Conservation (phyloP, 2,797 vertebrate species). For the Lagocephalus sceleratus region DNA sequence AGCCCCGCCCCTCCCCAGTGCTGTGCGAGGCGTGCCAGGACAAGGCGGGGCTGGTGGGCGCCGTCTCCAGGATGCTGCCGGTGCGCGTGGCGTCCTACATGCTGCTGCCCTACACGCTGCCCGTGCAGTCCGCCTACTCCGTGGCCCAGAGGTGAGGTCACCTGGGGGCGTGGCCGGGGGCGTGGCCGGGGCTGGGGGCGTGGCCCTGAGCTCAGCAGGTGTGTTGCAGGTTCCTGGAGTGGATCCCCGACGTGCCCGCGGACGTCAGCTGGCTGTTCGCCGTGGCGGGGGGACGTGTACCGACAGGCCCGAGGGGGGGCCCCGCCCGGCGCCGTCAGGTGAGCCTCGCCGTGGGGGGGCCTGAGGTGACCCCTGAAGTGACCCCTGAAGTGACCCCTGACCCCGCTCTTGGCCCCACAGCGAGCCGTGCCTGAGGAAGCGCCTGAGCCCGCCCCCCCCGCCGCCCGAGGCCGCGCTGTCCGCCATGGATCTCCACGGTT, state of each 20-base stretch:
- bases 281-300: slow-evolving; percentile 73
- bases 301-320: slow-evolving; percentile 58
- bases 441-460: slow-evolving; percentile 61
- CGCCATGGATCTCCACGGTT: slow-evolving; percentile 69
- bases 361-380: neutral
- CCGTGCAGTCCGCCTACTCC: slow-evolving; percentile 82
- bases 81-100: slow-evolving; percentile 85
- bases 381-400: accelerated
- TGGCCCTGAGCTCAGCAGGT: too few species aligned
- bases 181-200: too few species aligned
- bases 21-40: slow-evolving; percentile 80
- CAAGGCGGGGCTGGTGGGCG: slow-evolving; percentile 70
- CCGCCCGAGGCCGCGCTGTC: slow-evolving; percentile 59
- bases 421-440: slow-evolving; percentile 68
- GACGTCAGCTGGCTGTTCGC: slow-evolving; percentile 82
- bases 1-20: slow-evolving; percentile 69
- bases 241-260: slow-evolving; percentile 87
- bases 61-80: slow-evolving; percentile 77
- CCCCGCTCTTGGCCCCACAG: slow-evolving; percentile 44
- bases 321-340: slow-evolving; percentile 25
- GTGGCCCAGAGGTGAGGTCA: slow-evolving; percentile 77
- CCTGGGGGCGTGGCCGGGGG: too few species aligned
- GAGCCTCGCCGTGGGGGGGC: too few species aligned
- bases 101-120: slow-evolving; percentile 87
- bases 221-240: slow-evolving; percentile 80